A percentile compares a stretch with the other conserved stretches of the same genome.
These are phyloP conservation scores for Lagorchestes hirsutus DNA, from an alignment of 2,797 vertebrate species.

Conservation along the genomic window DNA sequence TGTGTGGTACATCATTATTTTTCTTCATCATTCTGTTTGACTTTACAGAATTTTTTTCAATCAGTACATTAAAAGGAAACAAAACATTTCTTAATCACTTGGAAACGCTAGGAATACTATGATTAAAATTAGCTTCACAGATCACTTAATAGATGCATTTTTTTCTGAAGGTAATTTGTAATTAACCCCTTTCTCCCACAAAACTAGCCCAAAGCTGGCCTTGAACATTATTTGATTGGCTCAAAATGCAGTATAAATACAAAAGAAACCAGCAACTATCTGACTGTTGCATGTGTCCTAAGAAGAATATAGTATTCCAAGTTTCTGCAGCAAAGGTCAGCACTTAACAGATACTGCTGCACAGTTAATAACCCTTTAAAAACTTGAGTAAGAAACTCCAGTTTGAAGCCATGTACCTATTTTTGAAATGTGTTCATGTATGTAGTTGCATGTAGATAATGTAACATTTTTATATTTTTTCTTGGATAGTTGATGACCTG, in stretches of 20 bases:
- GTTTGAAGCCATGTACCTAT: slow-evolving; percentile 4
- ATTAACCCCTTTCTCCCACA: neutral
- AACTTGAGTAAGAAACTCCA: slow-evolving; percentile 58
- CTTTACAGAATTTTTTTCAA: slow-evolving; percentile 53
- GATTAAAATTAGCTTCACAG: slow-evolving; percentile 64
- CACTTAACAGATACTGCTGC: slow-evolving; percentile 59
- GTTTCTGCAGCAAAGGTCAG: slow-evolving; percentile 66
- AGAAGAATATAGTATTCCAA: slow-evolving; percentile 55
- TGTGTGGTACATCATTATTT: slow-evolving; percentile 23
- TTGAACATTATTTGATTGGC: slow-evolving; percentile 40
- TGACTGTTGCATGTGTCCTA: slow-evolving; percentile 57
- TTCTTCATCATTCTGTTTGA: neutral
- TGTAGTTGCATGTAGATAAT: slow-evolving; percentile 13
- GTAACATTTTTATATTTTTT: slow-evolving; percentile 39
- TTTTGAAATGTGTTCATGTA: slow-evolving; percentile 53
- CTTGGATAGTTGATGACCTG: slow-evolving; percentile 15
- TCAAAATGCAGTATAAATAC: slow-evolving; percentile 56
- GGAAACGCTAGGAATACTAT: slow-evolving; percentile 60
- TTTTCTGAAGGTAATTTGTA: slow-evolving; percentile 55
- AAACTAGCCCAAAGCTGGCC: slow-evolving; percentile 25
- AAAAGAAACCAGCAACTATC: slow-evolving; percentile 63
- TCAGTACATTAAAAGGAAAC: slow-evolving; percentile 50
- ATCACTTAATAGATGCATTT: slow-evolving; percentile 57
- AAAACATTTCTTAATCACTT: slow-evolving; percentile 46
- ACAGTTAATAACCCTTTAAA: slow-evolving; percentile 57